Conservation (phyloP, 2,113 vertebrate genomes). For the Turdus rufiventris region DNA sequence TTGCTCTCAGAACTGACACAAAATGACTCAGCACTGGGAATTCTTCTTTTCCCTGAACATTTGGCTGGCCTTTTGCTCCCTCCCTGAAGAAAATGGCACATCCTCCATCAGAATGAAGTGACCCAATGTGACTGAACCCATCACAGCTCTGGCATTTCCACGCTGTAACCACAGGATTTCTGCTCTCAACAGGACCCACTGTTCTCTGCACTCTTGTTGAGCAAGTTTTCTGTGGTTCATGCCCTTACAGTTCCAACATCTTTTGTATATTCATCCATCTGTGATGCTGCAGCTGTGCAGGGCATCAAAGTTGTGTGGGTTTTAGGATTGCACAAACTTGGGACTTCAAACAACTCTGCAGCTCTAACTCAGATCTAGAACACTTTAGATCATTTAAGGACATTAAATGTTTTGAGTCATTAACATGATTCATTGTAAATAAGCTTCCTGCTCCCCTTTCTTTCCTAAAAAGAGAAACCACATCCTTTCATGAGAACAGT, state of each 20-base stretch:
- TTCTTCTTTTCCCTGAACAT: not conserved
- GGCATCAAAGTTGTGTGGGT: not conserved
- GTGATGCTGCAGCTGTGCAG: not conserved
- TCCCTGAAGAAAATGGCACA: not conserved
- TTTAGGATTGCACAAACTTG: not conserved
- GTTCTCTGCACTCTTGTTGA: not conserved
- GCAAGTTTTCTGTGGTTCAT: not conserved
- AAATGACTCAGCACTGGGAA: not conserved
- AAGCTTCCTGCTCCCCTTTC: not conserved
- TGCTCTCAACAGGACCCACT: not conserved
- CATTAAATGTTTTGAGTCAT: not conserved
- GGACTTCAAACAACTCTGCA: not conserved
- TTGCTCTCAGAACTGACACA: not conserved
- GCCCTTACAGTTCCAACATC: not conserved
- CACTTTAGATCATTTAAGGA: not conserved
- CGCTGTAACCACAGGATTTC: not conserved
- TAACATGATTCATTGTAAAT: not conserved
- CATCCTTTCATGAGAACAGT: not conserved
- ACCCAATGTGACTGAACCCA: not conserved
- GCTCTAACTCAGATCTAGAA: not conserved
- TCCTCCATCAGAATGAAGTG: rapidly evolving
- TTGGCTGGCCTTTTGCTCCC: not conserved
- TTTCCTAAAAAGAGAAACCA: not conserved
- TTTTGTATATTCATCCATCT: not conserved
- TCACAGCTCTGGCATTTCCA: not conserved